Evolutionary conservation across 2,113 vertebrate species (phyloP), one percentile per base, ranked within the genome.

Genomic region (Siphamia tubifer): DNA sequence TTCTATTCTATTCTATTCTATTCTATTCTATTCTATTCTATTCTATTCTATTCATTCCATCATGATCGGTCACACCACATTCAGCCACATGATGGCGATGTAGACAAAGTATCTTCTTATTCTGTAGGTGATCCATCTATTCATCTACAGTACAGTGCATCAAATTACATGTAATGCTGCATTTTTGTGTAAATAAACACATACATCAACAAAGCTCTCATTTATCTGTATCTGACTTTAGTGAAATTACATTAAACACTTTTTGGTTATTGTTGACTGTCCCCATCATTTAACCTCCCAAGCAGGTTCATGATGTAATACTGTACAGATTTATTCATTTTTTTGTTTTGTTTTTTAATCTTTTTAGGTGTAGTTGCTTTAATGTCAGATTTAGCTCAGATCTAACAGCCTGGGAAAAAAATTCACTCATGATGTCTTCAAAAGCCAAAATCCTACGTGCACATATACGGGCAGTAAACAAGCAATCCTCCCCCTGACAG

Each of bases 31-130:
- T n/a, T n/a, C n/a, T n/a, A n/a, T n/a, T n/a, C n/a, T n/a, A n/a
- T n/a, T n/a, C n/a, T n/a, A n/a, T n/a, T n/a, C n/a, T n/a, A n/a
- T n/a, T n/a, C n/a, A n/a, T n/a, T n/a, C n/a, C n/a, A n/a, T n/a
- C n/a, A n/a, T n/a, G n/a, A n/a, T n/a, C n/a, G n/a, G n/a, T n/a
- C n/a, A n/a, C 15, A 16, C 40, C 43, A 15, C 16, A 4, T 28
- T 51, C 30, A 16, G 40, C 68, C 87, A 83, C 81, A 70, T n/a
- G 81, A 21, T 62, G 85, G 70, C 75, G 78, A 52, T 55, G 23
- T 32, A 87, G 61, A 31, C 54, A 57, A 27, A 4, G 6, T 2
- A 30, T 73, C 32, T n/a, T 9, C 39, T 17, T 20, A 20, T 62
- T 38, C 30, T 16, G 28, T 15, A 12, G n/a, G 12, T 1, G 25